phyloP scores from a whole-genome alignment of 2,888 invertebrate species.

The Ephialtes manifestator region DNA sequence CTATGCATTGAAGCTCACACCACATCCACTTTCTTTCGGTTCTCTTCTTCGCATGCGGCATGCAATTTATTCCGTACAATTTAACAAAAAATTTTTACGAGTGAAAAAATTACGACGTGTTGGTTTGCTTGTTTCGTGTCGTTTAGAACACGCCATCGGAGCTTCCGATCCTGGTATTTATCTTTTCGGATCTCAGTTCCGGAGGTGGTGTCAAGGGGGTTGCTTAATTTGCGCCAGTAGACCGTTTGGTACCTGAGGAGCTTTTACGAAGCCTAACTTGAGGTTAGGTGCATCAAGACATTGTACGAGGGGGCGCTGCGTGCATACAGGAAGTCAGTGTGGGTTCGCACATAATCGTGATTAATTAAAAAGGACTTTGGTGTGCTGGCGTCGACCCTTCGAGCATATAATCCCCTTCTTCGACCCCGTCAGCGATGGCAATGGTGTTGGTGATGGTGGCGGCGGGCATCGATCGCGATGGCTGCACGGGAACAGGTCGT shows the following conservation, averaged over 20 bases:
- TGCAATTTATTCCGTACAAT: slow-evolving; percentile 3
- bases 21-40: not conserved
- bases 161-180: slow-evolving; percentile 60
- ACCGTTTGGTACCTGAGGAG: not conserved
- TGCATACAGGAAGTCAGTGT: slow-evolving; percentile 24
- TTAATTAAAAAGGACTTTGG: slow-evolving; percentile 77
- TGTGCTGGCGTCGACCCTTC: slow-evolving; percentile 61
- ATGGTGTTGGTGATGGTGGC: slow-evolving; percentile 58
- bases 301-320: slow-evolving; percentile 5
- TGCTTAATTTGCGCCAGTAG: slow-evolving; percentile 36
- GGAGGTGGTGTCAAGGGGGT: not conserved
- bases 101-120: slow-evolving; percentile 60
- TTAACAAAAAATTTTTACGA: slow-evolving; percentile 32
- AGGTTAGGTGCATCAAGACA: slow-evolving; percentile 46
- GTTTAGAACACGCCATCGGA: slow-evolving; percentile 35
- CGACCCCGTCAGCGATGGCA: slow-evolving; percentile 49
- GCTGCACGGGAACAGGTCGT: slow-evolving; percentile 73
- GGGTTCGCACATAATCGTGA: slow-evolving; percentile 68
- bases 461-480: slow-evolving; percentile 75
- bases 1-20: not conserved
- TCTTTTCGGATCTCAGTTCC: slow-evolving; percentile 52
- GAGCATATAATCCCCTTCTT: slow-evolving; percentile 52
- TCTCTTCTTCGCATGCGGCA: slow-evolving; percentile 4
- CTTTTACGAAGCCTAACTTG: slow-evolving; percentile 3
- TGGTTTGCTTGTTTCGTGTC: slow-evolving; percentile 57